Conservation (phyloP, 2,888 invertebrate species). For the Rhamnusium bicolor region DNA sequence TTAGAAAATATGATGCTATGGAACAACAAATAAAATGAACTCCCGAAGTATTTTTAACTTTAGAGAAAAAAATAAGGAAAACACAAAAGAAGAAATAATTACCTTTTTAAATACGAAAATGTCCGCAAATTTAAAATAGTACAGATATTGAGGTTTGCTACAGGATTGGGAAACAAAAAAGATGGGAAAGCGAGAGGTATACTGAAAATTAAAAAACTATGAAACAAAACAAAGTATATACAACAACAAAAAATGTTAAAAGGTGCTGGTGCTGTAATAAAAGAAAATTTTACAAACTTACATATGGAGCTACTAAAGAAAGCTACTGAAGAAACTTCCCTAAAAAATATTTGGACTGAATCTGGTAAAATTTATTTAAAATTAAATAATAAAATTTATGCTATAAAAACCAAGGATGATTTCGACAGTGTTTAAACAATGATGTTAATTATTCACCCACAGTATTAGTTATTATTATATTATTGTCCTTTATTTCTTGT, state of each 20-base stretch:
- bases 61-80: background rate
- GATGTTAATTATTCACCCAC: background rate
- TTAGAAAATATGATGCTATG: background rate
- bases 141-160: background rate
- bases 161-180: background rate
- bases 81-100: background rate
- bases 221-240: background rate
- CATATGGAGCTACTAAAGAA: conserved; percentile 5
- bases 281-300: conserved; percentile 32
- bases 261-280: conserved; percentile 25
- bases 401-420: background rate
- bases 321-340: conserved; percentile 1
- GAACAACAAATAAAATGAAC: background rate
- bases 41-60: background rate
- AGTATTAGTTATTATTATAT: background rate
- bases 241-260: conserved; percentile 23
- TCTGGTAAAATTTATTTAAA: conserved; percentile 23
- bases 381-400: background rate
- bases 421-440: background rate
- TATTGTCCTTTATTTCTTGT: no score
- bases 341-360: conserved; percentile 27
- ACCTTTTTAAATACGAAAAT: background rate
- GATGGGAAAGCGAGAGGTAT: background rate
- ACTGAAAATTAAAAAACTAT: background rate
- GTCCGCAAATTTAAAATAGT: background rate